Base-by-base conservation (phyloP, 2,113 vertebrate species). In the Silurus meridionalis region DNA sequence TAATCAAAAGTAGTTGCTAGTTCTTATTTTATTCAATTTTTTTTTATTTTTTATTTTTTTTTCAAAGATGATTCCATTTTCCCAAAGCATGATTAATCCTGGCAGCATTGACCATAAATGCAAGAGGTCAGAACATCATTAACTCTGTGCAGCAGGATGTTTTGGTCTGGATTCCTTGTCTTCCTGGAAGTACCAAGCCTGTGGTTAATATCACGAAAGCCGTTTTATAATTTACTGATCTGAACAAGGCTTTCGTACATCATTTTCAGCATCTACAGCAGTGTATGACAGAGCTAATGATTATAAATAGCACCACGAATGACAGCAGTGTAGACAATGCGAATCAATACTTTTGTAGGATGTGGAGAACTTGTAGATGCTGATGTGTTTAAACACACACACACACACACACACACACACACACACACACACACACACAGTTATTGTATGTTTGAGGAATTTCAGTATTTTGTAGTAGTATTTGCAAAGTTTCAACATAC, bases 81-180 rank as follows among this genome's bases (percentile, higher is more conserved):
- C 48, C 25, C 61, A 48, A 81, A 48, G 17, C n/a, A 28, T 4
- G 19, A 46, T 63, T 63, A 81, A 63, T 61, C 58, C 37, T 81
- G 79, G 79, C 79, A 81, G 79, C 19, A 48, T 58, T 8, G 79
- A 81, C 58, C 48, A 9, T 81, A 81, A 81, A 81, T 17, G 8
- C 79, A 46, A 10, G 15, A 80, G 78, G 78, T 60, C 79, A 14
- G 79, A 6, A 48, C 79, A 52, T 63, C 58, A 50, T 63, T 63
- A 81, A 81, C 80, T 37, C 57, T 48, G 58, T 63, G 58, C 14
- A 14, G 58, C 28, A 63, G 79, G 37, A 81, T 48, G 58, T 48
- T 63, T 11, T 21, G 7, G 80, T 23, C 17, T 50, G 80, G 80
- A 81, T 63, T 80, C 58, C 11, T 28, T 10, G 25, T 13, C 53